phyloP scores from a whole-genome alignment of 2,797 vertebrate species.

The Limosa lapponica region DNA sequence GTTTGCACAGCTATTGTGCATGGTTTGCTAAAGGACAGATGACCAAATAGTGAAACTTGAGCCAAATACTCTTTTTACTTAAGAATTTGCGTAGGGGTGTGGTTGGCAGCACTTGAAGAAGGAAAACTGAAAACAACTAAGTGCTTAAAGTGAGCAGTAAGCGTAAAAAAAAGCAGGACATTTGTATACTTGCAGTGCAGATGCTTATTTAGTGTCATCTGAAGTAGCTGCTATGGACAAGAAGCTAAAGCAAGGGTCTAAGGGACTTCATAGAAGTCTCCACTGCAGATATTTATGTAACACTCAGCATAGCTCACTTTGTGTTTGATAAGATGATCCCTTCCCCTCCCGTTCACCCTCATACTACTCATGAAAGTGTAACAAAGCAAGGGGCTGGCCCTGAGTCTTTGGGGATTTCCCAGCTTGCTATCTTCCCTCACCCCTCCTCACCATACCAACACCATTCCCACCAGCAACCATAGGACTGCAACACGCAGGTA shows the following conservation, averaged over 20 bases:
- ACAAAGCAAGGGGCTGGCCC: background rate
- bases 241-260: background rate
- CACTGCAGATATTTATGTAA: background rate
- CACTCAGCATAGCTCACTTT: background rate
- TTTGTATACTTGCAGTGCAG: background rate
- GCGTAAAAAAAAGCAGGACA: background rate
- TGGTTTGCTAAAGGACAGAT: background rate
- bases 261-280: background rate
- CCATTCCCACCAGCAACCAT: background rate
- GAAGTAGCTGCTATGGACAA: background rate
- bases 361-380: background rate
- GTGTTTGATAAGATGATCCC: background rate
- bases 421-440: background rate
- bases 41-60: background rate
- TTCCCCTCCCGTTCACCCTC: fast-evolving
- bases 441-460: background rate
- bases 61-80: background rate
- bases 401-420: background rate
- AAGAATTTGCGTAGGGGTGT: background rate
- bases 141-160: background rate
- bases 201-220: background rate
- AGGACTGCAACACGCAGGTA: background rate
- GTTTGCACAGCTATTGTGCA: background rate
- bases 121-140: background rate
- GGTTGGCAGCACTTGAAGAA: background rate